Percentiles rank a stretch among this genome's conserved stretches.
Conservation (phyloP, 2,888 invertebrate species). For the Ochropleura plecta region DNA sequence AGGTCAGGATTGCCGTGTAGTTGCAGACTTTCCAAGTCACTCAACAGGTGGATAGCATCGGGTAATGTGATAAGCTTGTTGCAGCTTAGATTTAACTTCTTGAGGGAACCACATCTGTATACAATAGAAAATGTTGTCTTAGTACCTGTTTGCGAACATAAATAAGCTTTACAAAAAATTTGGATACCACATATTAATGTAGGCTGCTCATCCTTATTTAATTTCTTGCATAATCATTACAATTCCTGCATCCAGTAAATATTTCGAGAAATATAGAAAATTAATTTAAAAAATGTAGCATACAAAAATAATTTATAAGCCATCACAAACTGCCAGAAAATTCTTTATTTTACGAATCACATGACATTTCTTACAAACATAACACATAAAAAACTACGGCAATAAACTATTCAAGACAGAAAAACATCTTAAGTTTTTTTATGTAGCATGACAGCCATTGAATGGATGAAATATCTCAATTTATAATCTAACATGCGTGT, state of each 20-base stretch:
- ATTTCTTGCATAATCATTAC: neutral
- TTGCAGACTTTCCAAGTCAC: constrained; percentile 97
- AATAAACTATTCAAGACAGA: constrained; percentile 28
- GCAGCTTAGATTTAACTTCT: constrained; percentile 97
- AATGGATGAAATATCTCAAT: constrained; percentile 18
- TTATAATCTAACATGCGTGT: constrained; percentile 32
- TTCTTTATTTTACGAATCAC: constrained; percentile 25
- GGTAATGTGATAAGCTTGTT: constrained; percentile 99
- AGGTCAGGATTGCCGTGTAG: constrained; percentile 98
- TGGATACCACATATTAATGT: neutral
- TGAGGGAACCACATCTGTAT: constrained; percentile 96
- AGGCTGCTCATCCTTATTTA: neutral
- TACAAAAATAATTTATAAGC: constrained; percentile 1
- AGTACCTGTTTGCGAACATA: neutral
- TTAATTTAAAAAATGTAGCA: neutral
- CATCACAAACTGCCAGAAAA: neutral
- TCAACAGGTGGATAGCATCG: constrained; percentile 98
- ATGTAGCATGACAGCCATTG: constrained; percentile 35
- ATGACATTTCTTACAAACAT: constrained; percentile 11
- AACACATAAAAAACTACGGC: neutral
- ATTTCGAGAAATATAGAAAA: neutral
- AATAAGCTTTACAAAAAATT: neutral
- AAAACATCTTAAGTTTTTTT: constrained; percentile 18
- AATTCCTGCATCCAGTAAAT: neutral
- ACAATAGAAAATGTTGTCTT: neutral